These are phyloP conservation scores for Palythoa grandiflora DNA, from an alignment of 92 coral and sea anemone species.

Conservation along the genomic window DNA sequence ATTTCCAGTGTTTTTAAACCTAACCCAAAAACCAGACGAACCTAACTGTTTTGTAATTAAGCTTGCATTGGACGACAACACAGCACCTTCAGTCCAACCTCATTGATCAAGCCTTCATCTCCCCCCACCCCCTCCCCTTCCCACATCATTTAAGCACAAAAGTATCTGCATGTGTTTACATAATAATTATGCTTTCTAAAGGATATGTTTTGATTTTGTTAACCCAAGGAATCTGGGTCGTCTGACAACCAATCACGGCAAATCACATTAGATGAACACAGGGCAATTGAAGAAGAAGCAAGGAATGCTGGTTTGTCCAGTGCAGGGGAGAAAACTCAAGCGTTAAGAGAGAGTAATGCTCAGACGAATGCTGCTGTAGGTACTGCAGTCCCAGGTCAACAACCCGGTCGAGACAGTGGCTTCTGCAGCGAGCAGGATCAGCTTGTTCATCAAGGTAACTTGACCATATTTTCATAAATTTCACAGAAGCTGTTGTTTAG, in stretches of 20 bases:
- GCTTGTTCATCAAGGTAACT: conserved; percentile 68
- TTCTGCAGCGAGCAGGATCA: conserved; percentile 91
- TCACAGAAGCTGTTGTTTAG: too few relatives aligned
- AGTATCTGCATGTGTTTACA: too few relatives aligned
- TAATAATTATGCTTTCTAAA: too few relatives aligned
- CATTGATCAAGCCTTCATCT: too few relatives aligned
- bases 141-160: too few relatives aligned
- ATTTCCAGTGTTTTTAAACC: too few relatives aligned
- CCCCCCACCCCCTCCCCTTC: too few relatives aligned
- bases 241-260: conserved; percentile 54
- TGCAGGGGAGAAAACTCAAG: conserved; percentile 68
- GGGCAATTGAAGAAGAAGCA: conserved; percentile 82
- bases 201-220: background rate
- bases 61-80: too few relatives aligned
- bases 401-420: conserved; percentile 84
- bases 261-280: conserved; percentile 80
- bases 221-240: conserved; percentile 46
- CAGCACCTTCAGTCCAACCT: too few relatives aligned
- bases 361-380: conserved; percentile 54
- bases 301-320: conserved; percentile 65
- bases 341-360: conserved; percentile 63
- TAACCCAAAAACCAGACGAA: too few relatives aligned
- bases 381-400: conserved; percentile 40
- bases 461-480: too few relatives aligned
- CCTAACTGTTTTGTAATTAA: too few relatives aligned